A percentile compares a stretch with the other conserved stretches of the same genome.
These are phyloP conservation scores for Heteronetta atricapilla DNA, from an alignment of 2,113 vertebrate species.

Conservation along the genomic window DNA sequence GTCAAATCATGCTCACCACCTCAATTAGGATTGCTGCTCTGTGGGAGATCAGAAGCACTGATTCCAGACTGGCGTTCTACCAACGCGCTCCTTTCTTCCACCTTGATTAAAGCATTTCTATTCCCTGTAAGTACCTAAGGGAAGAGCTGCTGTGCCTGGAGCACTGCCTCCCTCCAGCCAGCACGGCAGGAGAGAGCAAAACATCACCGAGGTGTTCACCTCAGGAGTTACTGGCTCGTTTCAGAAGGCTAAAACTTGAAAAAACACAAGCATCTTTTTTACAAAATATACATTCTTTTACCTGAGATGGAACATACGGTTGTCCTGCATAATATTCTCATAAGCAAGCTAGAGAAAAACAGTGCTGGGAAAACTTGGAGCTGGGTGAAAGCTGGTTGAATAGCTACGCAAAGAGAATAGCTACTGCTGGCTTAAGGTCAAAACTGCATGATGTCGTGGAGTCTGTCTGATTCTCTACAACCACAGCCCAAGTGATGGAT, in stretches of 20 bases:
- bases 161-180: neutral
- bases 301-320: neutral
- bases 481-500: neutral
- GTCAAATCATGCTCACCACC: neutral
- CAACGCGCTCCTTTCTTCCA: neutral
- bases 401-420: neutral
- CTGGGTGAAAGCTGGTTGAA: neutral
- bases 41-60: fast-evolving
- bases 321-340: neutral
- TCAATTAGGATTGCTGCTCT: neutral
- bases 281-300: neutral
- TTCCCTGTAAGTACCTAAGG: neutral
- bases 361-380: neutral
- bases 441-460: fast-evolving
- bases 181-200: neutral
- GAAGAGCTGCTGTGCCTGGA: neutral
- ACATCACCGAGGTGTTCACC: neutral
- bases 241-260: neutral
- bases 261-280: neutral
- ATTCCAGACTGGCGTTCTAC: neutral
- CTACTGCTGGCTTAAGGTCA: neutral
- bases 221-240: neutral
- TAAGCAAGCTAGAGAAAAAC: neutral
- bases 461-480: neutral
- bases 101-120: conserved; percentile 12